Base-by-base conservation (phyloP, 2,113 vertebrate species). In the Odobenus rosmarus region DNA sequence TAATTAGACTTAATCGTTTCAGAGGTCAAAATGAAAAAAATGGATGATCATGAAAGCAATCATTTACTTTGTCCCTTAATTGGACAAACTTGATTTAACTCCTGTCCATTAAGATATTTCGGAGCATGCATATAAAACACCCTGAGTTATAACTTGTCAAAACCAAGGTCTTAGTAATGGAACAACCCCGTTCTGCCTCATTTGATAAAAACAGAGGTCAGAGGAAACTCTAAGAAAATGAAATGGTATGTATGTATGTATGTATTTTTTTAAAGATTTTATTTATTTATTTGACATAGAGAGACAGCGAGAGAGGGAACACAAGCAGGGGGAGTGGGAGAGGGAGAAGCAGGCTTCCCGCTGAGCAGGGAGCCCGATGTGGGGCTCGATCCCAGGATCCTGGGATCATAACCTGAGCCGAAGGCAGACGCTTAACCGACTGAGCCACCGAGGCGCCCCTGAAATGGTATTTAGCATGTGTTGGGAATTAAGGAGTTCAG, bases 71-170 rank as follows among this genome's bases (percentile, higher is more conserved):
- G 55, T 93, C 33, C 36, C 24, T 94, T 97, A 95, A 90, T 88
- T 90, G 49, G 59, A 64, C 18, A 87, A 91, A 87, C 24, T 49
- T 95, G 71, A 92, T 72, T 96, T 93, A 94, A 95, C 82, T 96
- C 94, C n/a, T 8, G 51, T 90, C 74, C 12, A 82, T 74, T 81
- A 81, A 77, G 67, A 64, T 88, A 84, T 84, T 79, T 57, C 23
- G 61, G 36, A 85, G 51, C 24, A 89, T 24, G 55, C 39, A 57
- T 74, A 49, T 86, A 92, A 96, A 96, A 82, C 28, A 57, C 19
- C 3, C 69, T n/a, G 28, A 67, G 26, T 31, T 86, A 49, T 46
- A 81, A 72, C 57, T 91, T 95, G 49, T 89, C 72, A 74, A 96
- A 89, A 96, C 90, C 21, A 84, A 88, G 53, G 36, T 69, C 88